These are phyloP conservation scores for Meteorus cinctellus DNA, from an alignment of 2,888 invertebrate species.

Conservation along the genomic window DNA sequence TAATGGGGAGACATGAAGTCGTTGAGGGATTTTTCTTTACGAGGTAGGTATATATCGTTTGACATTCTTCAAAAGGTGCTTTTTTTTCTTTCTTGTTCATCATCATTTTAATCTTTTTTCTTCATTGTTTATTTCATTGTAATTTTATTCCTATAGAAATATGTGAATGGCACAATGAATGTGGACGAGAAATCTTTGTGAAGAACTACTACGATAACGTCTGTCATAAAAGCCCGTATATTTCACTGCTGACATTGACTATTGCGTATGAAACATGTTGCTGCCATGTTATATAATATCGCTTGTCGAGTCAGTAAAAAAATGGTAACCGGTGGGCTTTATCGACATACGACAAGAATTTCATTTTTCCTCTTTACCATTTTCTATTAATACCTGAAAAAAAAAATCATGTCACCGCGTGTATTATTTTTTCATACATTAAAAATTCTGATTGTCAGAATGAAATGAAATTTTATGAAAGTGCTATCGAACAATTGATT, in stretches of 20 bases:
- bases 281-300: conserved; percentile 18
- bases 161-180: conserved; percentile 20
- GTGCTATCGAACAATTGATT: background rate
- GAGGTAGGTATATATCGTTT: background rate
- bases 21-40: conserved; percentile 16
- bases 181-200: conserved; percentile 23
- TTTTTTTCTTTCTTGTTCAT: background rate
- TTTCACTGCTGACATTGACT: conserved; percentile 31
- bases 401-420: background rate
- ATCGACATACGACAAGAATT: background rate
- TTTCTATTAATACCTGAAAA: conserved; percentile 36
- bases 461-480: background rate
- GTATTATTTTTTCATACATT: background rate
- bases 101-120: background rate
- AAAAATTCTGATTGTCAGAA: background rate
- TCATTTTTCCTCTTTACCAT: background rate
- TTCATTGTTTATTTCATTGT: background rate
- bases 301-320: conserved; percentile 27
- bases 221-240: conserved; percentile 28
- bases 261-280: conserved; percentile 25
- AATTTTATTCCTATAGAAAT: conserved; percentile 8
- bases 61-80: conserved; percentile 7
- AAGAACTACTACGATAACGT: conserved; percentile 26
- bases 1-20: conserved; percentile 24
- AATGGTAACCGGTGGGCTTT: conserved; percentile 16